Evolutionary conservation across 2,113 vertebrate species (phyloP).

Genomic region (Spea multiplicata): DNA sequence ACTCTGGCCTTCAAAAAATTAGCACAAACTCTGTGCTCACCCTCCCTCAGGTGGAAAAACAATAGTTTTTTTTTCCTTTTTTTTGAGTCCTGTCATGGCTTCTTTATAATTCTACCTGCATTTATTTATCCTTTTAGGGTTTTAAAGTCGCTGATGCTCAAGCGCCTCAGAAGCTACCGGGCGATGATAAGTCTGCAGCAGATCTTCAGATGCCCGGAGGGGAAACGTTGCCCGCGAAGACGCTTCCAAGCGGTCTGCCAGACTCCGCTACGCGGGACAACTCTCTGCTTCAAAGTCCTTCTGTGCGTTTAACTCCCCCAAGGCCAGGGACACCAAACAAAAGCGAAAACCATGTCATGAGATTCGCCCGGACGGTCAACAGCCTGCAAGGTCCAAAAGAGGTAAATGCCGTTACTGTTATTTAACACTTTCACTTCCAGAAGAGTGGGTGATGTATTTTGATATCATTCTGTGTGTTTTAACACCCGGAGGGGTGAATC

Average conservation of each 20-base stretch:
- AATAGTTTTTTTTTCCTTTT: too few species aligned
- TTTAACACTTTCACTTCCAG: too few species aligned
- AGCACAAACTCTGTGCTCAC: too few species aligned
- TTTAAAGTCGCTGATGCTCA: slow-evolving; percentile 17
- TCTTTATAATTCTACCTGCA: too few species aligned
- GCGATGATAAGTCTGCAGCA: background rate
- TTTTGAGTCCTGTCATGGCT: too few species aligned
- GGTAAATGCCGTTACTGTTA: slow-evolving; percentile 4
- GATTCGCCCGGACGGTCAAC: slow-evolving; percentile 61
- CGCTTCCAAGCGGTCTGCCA: fast-evolving
- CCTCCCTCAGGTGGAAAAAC: too few species aligned
- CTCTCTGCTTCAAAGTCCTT: fast-evolving
- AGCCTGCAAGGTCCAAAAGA: slow-evolving; percentile 46
- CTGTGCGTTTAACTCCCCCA: background rate
- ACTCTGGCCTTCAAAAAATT: too few species aligned
- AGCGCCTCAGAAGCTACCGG: background rate
- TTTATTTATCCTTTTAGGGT: slow-evolving; percentile 38
- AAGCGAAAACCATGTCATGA: background rate
- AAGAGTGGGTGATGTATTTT: too few species aligned
- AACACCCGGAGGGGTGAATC: too few species aligned
- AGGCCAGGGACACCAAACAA: slow-evolving; percentile 4
- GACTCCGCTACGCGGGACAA: background rate
- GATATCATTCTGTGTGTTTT: too few species aligned
- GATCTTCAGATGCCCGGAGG: background rate
- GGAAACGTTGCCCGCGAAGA: slow-evolving; percentile 2